A percentile compares a stretch with the other conserved stretches of the same genome.
Evolutionary conservation across 2,113 vertebrate species (phyloP).

Genomic region (Fulmarus glacialis): DNA sequence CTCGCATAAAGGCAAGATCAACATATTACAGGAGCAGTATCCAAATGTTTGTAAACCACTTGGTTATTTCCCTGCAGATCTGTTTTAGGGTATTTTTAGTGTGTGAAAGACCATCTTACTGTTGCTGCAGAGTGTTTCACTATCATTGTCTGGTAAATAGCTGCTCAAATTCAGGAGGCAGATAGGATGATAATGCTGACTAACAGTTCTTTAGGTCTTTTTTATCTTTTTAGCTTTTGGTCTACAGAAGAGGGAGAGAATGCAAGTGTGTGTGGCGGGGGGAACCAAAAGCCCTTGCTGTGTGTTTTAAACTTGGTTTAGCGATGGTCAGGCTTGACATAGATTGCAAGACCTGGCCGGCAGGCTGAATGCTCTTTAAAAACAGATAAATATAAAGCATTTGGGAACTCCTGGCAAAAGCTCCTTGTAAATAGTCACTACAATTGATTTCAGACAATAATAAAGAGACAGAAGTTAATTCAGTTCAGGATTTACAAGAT

Average conservation of each 20-base stretch:
- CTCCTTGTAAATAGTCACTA: neutral
- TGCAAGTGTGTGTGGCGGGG: rapidly evolving
- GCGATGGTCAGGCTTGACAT: neutral
- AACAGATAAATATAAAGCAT: neutral
- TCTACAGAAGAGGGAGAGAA: neutral
- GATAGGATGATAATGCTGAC: neutral
- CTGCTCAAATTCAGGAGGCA: neutral
- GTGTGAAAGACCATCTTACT: neutral
- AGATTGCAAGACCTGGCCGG: neutral
- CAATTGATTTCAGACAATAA: neutral
- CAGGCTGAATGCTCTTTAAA: neutral
- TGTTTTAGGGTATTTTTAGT: neutral
- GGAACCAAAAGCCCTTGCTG: neutral
- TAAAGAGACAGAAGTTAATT: constrained; percentile 2
- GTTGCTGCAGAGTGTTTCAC: neutral
- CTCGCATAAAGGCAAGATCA: neutral
- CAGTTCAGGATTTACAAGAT: neutral
- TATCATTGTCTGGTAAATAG: neutral
- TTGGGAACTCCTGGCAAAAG: neutral
- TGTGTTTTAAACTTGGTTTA: neutral
- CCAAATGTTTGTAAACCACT: neutral
- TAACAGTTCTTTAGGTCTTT: neutral
- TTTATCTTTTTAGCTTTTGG: neutral
- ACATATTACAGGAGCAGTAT: neutral
- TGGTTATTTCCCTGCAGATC: neutral